phyloP scores from a whole-genome alignment of 2,888 invertebrate species.

The Syrista parreyssii region DNA sequence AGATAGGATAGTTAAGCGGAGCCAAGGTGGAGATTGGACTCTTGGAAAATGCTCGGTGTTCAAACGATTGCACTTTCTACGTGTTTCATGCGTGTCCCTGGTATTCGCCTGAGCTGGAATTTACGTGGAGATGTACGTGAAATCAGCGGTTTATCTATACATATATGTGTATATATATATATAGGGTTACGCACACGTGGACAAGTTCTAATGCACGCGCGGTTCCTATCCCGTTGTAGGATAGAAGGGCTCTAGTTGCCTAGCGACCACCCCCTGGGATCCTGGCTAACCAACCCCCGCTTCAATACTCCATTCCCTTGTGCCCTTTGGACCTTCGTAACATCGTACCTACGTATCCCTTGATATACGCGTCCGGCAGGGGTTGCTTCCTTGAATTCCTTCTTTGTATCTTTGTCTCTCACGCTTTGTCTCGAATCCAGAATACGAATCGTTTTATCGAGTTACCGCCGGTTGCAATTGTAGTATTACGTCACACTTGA shows the following conservation, averaged over 20 bases:
- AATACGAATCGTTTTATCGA: neutral
- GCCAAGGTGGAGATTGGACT: neutral
- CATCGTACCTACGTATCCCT: neutral
- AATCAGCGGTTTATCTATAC: no score
- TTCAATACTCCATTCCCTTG: neutral
- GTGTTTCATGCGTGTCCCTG: neutral
- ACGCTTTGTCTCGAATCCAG: neutral
- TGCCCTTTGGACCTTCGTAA: neutral
- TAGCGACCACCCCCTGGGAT: slow-evolving; percentile 47
- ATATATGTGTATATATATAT: no score
- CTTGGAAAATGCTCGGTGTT: neutral
- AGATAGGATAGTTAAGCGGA: neutral
- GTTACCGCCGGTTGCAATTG: neutral
- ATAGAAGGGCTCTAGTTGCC: slow-evolving; percentile 53
- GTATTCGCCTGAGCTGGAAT: neutral
- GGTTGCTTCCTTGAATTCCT: neutral
- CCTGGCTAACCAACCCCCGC: slow-evolving; percentile 27
- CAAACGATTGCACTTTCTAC: neutral
- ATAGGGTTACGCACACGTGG: neutral
- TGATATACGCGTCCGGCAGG: neutral
- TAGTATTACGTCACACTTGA: neutral
- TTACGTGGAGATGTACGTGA: no score
- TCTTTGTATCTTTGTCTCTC: neutral
- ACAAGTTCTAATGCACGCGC: neutral
- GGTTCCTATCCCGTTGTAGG: neutral